These are phyloP conservation scores for Lycophotia porphyrea DNA, from an alignment of 2,888 invertebrate species.

Conservation along the genomic window DNA sequence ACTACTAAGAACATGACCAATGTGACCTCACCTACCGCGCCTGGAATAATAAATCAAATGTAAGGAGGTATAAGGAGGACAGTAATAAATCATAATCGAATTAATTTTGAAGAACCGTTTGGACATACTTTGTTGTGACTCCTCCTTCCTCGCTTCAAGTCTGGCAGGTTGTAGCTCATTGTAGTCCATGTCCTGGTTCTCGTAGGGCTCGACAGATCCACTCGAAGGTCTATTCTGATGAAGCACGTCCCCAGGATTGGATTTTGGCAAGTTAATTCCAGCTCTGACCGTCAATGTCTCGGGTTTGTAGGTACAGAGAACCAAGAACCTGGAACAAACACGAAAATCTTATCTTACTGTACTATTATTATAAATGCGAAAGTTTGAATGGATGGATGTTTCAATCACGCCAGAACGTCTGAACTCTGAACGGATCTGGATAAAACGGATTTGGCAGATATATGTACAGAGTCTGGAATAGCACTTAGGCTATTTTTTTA, in stretches of 20 bases:
- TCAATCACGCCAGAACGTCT: not conserved
- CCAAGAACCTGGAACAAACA: constrained; percentile 91
- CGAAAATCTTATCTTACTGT: not conserved
- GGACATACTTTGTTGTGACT: constrained; percentile 81
- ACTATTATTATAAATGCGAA: not conserved
- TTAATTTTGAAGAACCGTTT: constrained; percentile 25
- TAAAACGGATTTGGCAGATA: not conserved
- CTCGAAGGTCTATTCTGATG: constrained; percentile 82
- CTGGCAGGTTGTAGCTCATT: constrained; percentile 88
- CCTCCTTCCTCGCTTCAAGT: constrained; percentile 84
- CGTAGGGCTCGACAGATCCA: constrained; percentile 86
- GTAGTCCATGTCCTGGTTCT: constrained; percentile 82
- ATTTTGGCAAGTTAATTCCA: constrained; percentile 93
- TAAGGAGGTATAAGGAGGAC: constrained; percentile 39
- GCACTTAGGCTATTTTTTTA: not conserved
- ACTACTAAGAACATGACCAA: constrained; percentile 90
- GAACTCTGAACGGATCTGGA: not conserved
- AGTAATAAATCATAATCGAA: constrained; percentile 40
- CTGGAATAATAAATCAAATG: constrained; percentile 75
- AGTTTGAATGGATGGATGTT: not conserved
- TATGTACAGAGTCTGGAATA: not conserved
- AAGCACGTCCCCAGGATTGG: constrained; percentile 87
- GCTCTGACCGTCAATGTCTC: constrained; percentile 95
- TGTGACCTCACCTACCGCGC: constrained; percentile 86
- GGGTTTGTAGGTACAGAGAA: constrained; percentile 95